Percentiles rank a stretch among this genome's conserved stretches.
phyloP scores from a whole-genome alignment of 1,140 invertebrate species.

The Drosophila navojoa region DNA sequence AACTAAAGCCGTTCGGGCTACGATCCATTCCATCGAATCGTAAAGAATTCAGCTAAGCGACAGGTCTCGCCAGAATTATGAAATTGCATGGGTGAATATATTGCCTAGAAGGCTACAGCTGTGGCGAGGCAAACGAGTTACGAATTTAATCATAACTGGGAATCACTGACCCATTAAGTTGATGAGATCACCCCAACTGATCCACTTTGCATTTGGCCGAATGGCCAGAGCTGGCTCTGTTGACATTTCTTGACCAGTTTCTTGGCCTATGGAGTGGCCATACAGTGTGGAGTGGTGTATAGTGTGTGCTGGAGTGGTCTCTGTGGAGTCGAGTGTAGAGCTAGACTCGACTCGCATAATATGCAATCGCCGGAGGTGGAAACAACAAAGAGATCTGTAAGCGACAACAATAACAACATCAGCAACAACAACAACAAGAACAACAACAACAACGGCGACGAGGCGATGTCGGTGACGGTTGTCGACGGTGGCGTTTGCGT shows the following conservation, averaged over 20 bases:
- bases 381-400: constrained; percentile 74
- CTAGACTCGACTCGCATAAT: constrained; percentile 41
- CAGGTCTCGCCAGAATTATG: background rate
- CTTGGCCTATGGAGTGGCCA: constrained; percentile 14
- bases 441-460: constrained; percentile 12
- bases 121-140: background rate
- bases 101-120: constrained; percentile 5
- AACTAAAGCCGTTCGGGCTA: no score
- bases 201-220: constrained; percentile 21
- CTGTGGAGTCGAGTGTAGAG: constrained; percentile 5
- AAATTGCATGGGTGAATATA: constrained; percentile 5
- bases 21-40: background rate
- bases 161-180: constrained; percentile 38
- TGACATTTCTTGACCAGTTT: constrained; percentile 28
- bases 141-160: constrained; percentile 12
- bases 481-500: constrained; percentile 67
- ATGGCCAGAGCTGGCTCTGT: constrained; percentile 1
- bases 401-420: constrained; percentile 54
- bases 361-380: constrained; percentile 63
- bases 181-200: constrained; percentile 26
- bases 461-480: constrained; percentile 28
- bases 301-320: background rate
- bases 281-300: constrained; percentile 2
- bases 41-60: background rate
- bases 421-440: constrained; percentile 7